phyloP scores from a whole-genome alignment of 1,140 invertebrate genomes.

The Nasonia vitripennis region DNA sequence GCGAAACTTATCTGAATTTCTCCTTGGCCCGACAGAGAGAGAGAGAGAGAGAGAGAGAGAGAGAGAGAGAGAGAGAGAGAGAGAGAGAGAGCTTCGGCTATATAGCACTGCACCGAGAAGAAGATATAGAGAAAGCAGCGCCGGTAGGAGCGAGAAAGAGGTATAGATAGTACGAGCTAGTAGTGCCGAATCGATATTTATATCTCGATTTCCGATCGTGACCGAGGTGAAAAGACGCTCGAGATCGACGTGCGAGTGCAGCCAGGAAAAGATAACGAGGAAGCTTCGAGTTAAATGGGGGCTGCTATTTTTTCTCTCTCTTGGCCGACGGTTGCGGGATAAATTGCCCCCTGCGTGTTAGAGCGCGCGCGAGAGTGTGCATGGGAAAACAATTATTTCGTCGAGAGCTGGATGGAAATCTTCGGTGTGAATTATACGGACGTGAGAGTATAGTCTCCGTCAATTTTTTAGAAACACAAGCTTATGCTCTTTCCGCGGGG shows the following conservation, averaged over 20 bases:
- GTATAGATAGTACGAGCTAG: not conserved
- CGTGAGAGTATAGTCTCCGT: not conserved
- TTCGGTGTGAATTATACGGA: conserved; percentile 6
- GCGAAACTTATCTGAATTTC: conserved; percentile 52
- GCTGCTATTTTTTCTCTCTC: not conserved
- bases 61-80: too few species aligned
- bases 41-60: not conserved
- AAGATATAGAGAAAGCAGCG: not conserved
- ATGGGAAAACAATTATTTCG: conserved; percentile 18
- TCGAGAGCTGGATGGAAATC: not conserved
- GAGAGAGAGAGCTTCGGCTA: not conserved
- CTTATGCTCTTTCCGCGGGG: not conserved
- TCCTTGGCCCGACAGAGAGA: not conserved
- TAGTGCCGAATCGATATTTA: conserved; percentile 46
- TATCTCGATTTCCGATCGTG: conserved; percentile 48
- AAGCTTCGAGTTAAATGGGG: conserved; percentile 8
- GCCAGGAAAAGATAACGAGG: not conserved
- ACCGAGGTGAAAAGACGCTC: conserved; percentile 37
- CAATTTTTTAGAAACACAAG: conserved; percentile 9
- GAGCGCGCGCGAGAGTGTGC: not conserved
- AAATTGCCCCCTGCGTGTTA: not conserved
- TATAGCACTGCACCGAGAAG: not conserved
- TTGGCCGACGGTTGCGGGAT: not conserved
- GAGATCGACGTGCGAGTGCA: not conserved
- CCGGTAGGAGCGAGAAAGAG: not conserved